Percentiles rank a stretch among this genome's conserved stretches.
These are phyloP conservation scores for Carapus acus DNA, from an alignment of 2,797 vertebrate species.

Conservation along the genomic window DNA sequence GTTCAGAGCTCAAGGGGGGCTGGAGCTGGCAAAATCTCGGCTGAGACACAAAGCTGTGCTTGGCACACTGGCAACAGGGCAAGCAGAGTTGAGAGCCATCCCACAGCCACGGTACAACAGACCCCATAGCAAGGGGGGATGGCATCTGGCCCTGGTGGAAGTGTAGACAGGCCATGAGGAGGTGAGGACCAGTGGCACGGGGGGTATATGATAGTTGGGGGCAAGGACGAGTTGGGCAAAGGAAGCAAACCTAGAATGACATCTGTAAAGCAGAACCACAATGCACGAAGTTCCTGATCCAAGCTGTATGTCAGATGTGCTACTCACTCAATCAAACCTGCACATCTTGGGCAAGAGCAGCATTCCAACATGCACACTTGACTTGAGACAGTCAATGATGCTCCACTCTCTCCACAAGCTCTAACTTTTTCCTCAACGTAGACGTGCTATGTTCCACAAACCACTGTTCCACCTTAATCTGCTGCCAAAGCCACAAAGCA, in stretches of 20 bases:
- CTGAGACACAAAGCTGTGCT: constrained; percentile 12
- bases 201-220: constrained; percentile 9
- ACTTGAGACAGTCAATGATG: too few relatives aligned
- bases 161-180: background rate
- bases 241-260: constrained; percentile 7
- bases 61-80: constrained; percentile 5
- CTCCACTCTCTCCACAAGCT: too few relatives aligned
- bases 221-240: constrained; percentile 6
- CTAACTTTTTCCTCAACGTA: too few relatives aligned
- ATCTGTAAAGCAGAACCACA: background rate
- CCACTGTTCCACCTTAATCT: too few relatives aligned
- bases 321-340: background rate
- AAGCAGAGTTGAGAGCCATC: background rate
- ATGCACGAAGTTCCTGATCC: background rate
- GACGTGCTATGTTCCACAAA: too few relatives aligned
- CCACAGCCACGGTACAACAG: background rate
- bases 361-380: too few relatives aligned
- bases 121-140: background rate
- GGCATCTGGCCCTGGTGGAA: background rate
- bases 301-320: background rate
- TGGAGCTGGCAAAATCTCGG: constrained; percentile 2
- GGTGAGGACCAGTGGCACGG: constrained; percentile 2
- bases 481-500: too few relatives aligned
- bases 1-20: background rate
- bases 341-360: background rate